These are phyloP conservation scores for Tragopan temminckii DNA, from an alignment of 2,797 vertebrate genomes.

Conservation along the genomic window DNA sequence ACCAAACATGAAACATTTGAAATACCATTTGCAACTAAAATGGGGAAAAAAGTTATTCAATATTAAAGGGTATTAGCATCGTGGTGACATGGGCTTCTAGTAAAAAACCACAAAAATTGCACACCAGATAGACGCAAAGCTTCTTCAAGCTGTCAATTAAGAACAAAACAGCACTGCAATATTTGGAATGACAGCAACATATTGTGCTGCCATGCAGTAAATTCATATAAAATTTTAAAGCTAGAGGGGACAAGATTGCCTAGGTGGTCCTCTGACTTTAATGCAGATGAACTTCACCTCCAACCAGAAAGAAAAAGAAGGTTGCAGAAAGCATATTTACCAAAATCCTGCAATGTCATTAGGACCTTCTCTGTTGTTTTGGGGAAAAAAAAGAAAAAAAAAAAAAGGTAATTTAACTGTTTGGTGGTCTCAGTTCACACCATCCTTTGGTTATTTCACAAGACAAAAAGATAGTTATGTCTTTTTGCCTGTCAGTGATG, in stretches of 20 bases:
- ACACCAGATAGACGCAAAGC: neutral
- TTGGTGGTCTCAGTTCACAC: neutral
- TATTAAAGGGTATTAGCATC: neutral
- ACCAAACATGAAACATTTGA: slow-evolving; percentile 1
- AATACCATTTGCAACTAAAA: slow-evolving; percentile 2
- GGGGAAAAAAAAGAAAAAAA: neutral
- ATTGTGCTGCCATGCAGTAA: slow-evolving; percentile 14
- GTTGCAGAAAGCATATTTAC: neutral
- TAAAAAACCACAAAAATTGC: neutral
- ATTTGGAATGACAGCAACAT: slow-evolving; percentile 25
- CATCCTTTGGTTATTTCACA: neutral
- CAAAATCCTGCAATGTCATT: neutral
- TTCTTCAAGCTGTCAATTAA: slow-evolving; percentile 26
- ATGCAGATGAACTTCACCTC: neutral
- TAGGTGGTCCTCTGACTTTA: neutral
- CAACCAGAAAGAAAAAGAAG: neutral
- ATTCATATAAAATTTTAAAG: slow-evolving; percentile 2
- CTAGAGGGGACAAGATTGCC: neutral
- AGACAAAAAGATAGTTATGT: neutral
- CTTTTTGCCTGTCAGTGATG: neutral
- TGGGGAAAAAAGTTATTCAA: neutral
- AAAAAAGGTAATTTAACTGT: neutral
- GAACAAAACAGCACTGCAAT: slow-evolving; percentile 3
- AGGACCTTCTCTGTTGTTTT: neutral
- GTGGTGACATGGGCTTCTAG: neutral